Evolutionary conservation across 2,888 invertebrate species (phyloP).

Genomic region (Polia nebulosa): DNA sequence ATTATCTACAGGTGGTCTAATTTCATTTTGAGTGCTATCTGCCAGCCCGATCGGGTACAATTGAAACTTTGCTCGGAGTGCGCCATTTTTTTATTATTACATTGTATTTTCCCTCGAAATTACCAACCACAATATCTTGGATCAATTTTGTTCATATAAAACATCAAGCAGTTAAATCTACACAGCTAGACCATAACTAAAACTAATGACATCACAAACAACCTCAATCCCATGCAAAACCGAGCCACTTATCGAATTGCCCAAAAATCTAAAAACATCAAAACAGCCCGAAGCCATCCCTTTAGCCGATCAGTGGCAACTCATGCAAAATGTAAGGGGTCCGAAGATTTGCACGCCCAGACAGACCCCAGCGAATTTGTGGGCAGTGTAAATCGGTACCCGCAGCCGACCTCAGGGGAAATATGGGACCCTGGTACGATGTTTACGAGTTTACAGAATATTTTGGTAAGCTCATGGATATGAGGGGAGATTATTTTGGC

Average conservation of each 20-base stretch:
- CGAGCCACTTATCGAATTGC: conserved; percentile 37
- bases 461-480: conserved; percentile 39
- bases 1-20: neutral
- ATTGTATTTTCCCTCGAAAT: neutral
- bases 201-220: conserved; percentile 6
- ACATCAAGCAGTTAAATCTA: conserved; percentile 2
- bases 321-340: conserved; percentile 60
- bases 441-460: conserved; percentile 60
- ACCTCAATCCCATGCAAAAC: neutral
- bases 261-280: conserved; percentile 42
- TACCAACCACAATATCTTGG: no score
- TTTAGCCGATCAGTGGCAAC: conserved; percentile 55
- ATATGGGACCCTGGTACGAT: conserved; percentile 50
- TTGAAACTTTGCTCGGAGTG: neutral
- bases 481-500: conserved; percentile 24
- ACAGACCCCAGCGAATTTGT: conserved; percentile 54
- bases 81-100: neutral
- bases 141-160: neutral
- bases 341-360: conserved; percentile 54
- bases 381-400: conserved; percentile 59
- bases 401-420: conserved; percentile 61
- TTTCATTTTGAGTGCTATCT: conserved; percentile 15
- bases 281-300: conserved; percentile 22
- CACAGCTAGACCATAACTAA: conserved; percentile 3
- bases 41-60: neutral